Percentiles rank a stretch among this genome's conserved stretches.
phyloP scores from a whole-genome alignment of 2,113 vertebrate species.

The Ellobius talpinus region DNA sequence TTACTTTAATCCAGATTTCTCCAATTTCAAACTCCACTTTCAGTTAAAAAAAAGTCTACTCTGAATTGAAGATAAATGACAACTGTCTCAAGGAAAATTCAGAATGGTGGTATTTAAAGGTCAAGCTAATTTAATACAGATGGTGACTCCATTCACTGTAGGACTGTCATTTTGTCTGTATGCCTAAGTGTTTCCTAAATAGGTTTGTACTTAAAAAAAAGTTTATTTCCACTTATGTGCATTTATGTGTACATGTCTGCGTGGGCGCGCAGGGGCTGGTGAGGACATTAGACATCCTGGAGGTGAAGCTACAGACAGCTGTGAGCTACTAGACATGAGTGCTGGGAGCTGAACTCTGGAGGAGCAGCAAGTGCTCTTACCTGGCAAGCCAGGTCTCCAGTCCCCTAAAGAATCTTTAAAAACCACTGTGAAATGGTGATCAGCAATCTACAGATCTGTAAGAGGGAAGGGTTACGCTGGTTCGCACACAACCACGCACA shows the following conservation, averaged over 20 bases:
- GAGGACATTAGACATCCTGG: neutral
- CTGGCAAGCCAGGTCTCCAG: neutral
- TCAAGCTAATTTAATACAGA: neutral
- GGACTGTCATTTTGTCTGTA: neutral
- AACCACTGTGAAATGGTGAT: neutral
- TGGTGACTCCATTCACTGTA: neutral
- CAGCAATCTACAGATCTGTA: neutral
- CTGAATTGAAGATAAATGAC: neutral
- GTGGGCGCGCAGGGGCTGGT: too few species aligned
- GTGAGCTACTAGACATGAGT: neutral
- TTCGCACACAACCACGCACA: neutral
- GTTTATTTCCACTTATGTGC: neutral
- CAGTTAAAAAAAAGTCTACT: neutral
- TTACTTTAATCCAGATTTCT: neutral
- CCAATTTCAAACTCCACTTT: neutral
- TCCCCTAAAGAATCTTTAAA: neutral
- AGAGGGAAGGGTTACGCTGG: neutral
- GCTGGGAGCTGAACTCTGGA: neutral
- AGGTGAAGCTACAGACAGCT: neutral
- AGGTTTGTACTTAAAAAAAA: neutral
- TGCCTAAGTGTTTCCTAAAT: neutral
- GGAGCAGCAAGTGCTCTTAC: neutral
- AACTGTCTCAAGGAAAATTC: neutral
- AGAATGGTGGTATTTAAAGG: neutral
- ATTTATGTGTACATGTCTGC: neutral